phyloP scores from a whole-genome alignment of 2,113 vertebrate genomes.

The Talpa occidentalis region DNA sequence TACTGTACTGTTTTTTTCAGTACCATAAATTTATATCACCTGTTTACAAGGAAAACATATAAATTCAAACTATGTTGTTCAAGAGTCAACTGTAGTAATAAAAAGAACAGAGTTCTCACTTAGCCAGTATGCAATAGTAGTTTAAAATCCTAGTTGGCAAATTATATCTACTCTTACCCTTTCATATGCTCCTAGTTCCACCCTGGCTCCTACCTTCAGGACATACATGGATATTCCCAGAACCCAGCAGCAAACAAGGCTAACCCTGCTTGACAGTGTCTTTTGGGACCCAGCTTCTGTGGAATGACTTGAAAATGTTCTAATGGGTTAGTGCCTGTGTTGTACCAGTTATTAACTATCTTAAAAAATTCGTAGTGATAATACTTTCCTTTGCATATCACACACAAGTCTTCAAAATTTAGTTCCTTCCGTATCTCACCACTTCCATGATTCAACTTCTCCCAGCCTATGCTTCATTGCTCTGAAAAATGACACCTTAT shows the following conservation, averaged over 20 bases:
- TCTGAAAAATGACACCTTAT: neutral
- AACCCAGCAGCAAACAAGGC: neutral
- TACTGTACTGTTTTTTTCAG: neutral
- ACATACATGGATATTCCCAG: neutral
- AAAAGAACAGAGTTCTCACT: neutral
- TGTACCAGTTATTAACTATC: neutral
- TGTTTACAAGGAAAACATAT: neutral
- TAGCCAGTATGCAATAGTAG: neutral
- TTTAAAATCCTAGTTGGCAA: neutral
- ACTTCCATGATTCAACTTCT: neutral
- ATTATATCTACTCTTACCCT: neutral
- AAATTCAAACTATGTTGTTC: neutral
- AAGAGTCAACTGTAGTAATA: neutral
- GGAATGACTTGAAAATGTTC: neutral
- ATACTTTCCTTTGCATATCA: neutral
- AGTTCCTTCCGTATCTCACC: neutral
- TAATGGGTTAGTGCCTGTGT: neutral
- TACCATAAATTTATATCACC: neutral
- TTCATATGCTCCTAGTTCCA: neutral
- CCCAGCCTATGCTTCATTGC: neutral
- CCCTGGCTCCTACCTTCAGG: neutral
- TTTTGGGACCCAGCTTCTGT: neutral
- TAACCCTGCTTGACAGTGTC: neutral
- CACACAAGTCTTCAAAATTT: neutral
- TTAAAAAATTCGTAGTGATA: neutral